Base-by-base conservation (phyloP, 1,140 invertebrate species). In the Leptopilina boulardi region DNA sequence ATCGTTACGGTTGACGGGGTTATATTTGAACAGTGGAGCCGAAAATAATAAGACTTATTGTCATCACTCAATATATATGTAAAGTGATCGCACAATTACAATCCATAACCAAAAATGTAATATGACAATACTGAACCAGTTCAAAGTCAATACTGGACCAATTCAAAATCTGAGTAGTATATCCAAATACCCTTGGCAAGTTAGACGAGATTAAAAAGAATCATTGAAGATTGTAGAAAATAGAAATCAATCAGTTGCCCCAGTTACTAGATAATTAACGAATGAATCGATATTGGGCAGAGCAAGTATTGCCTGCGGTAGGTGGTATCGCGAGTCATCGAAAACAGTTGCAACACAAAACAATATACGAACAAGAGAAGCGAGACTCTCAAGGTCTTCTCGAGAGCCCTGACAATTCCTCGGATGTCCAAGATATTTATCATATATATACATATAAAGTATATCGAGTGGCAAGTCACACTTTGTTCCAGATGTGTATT, bases 381-480 rank as follows among this genome's bases (percentile, higher is more conserved):
- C 59, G 26, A 66, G 59, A 30, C 26, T 26, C 26, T 26, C 59
- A 66, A 66, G 59, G 59, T 66, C 23, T 38, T 15, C 56, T 59
- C 23, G 19, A 23, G 56, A 11, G 0, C 23, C 19, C 59, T 66
- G 59, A 66, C 23, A 66, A 66, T 23, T 66, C 15, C 59, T 66
- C 26, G 59, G 59, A 66, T 30, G 23, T 30, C 23, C 23, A 23
- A 66, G 59, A 66, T 66, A 26, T 66, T 66, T 66, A 66, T 66
- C 59, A 66, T 23, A 34, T 34, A 34, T 38, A 38, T 38, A 8
- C 5, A n/a, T n/a, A n/a, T n/a, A n/a, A n/a, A n/a, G n/a, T 38
- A 38, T 66, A 66, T 11, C 54, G 54, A 56, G 54, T 66, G 59
- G 59, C 59, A 66, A 66, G 59, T 66, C 59, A 66, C 59, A 66